phyloP scores from a whole-genome alignment of 2,888 invertebrate species.

The Serrognathus titanus region DNA sequence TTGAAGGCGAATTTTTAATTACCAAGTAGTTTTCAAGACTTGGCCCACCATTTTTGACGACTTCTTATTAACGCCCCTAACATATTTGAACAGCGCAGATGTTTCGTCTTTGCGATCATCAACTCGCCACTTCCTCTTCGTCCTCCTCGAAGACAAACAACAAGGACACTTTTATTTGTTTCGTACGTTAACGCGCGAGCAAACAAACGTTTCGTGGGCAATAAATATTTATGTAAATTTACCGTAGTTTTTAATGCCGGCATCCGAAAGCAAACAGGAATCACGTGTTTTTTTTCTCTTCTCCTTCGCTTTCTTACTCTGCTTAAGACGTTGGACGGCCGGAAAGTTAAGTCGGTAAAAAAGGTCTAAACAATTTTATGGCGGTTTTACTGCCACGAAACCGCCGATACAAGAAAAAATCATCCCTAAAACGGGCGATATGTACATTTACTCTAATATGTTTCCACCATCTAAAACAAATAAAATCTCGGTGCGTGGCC shows the following conservation, averaged over 20 bases:
- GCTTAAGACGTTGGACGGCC: background rate
- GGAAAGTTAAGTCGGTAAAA: slow-evolving; percentile 6
- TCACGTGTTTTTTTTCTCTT: background rate
- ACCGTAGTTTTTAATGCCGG: background rate
- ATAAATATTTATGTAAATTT: slow-evolving; percentile 4
- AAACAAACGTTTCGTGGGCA: background rate
- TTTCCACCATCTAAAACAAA: slow-evolving; percentile 42
- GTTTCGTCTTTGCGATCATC: no score
- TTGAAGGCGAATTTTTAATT: no score
- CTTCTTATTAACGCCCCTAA: no score
- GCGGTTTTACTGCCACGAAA: slow-evolving; percentile 41
- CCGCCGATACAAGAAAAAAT: slow-evolving; percentile 45
- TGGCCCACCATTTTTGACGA: no score
- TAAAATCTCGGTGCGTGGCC: slow-evolving; percentile 32
- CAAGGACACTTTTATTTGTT: no score
- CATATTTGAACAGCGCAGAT: no score
- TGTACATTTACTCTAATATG: slow-evolving; percentile 45
- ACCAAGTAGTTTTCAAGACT: no score
- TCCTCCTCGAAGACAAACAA: no score
- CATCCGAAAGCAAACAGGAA: background rate
- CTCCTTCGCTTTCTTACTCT: background rate
- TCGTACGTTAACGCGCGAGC: no score
- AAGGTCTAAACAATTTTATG: slow-evolving; percentile 37
- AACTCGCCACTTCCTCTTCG: no score
- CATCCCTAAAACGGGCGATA: slow-evolving; percentile 42